Evolutionary conservation across 2,113 vertebrate species (phyloP).

Genomic region (Serilophus lunatus): DNA sequence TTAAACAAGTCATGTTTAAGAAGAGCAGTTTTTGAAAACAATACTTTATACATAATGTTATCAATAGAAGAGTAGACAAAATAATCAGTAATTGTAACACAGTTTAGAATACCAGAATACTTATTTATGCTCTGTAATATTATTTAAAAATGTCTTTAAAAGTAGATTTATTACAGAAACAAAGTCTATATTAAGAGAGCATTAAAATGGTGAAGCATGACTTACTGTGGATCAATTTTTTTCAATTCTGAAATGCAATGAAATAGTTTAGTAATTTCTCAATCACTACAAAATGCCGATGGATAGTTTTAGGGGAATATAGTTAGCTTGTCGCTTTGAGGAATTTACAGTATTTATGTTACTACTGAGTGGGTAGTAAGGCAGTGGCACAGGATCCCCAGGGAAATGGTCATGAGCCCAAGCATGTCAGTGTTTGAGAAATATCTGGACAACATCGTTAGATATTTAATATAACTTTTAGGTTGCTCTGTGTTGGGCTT

Average conservation of each 20-base stretch:
- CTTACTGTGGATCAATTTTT: background rate
- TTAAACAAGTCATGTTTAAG: background rate
- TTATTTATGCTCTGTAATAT: background rate
- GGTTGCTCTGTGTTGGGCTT: background rate
- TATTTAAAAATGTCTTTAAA: background rate
- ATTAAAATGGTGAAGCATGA: background rate
- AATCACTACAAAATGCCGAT: background rate
- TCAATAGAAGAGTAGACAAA: background rate
- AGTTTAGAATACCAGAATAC: background rate
- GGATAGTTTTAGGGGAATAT: background rate
- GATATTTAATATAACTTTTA: background rate
- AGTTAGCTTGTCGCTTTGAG: background rate
- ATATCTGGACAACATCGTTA: fast-evolving
- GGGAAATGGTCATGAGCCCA: background rate
- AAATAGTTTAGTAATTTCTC: background rate
- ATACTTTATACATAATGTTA: background rate
- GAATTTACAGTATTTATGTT: background rate
- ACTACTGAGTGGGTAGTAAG: fast-evolving
- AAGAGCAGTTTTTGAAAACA: background rate
- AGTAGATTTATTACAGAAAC: background rate
- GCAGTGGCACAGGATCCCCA: background rate
- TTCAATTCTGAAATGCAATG: background rate
- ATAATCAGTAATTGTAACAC: background rate
- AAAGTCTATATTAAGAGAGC: background rate
- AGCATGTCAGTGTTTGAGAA: background rate